Evolutionary conservation across 2,113 vertebrate genomes (phyloP).

Genomic region (Pseudopodoces humilis): DNA sequence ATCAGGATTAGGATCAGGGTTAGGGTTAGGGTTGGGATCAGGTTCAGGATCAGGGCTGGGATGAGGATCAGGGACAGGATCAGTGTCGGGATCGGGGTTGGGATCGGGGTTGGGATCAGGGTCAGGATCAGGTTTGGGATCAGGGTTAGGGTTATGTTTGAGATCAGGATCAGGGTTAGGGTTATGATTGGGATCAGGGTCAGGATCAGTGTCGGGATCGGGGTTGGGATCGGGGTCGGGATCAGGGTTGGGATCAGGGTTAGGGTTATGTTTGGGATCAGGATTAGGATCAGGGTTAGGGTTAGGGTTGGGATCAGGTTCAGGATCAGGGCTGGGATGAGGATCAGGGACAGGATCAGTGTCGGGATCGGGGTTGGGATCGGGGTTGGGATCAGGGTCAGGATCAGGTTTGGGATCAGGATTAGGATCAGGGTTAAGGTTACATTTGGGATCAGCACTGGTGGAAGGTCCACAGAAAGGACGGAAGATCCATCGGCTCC

Average conservation of each 20-base stretch:
- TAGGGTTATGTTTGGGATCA: background rate
- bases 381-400: fast-evolving
- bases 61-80: too few relatives aligned
- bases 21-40: fast-evolving
- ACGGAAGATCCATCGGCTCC: background rate
- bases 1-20: background rate
- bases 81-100: fast-evolving
- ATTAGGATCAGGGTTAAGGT: background rate
- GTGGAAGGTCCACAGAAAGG: background rate
- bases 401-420: too few relatives aligned
- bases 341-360: fast-evolving
- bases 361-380: too few relatives aligned
- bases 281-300: fast-evolving
- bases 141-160: fast-evolving
- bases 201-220: too few relatives aligned
- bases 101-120: fast-evolving
- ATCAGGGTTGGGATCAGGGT: background rate
- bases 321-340: fast-evolving
- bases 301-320: fast-evolving
- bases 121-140: fast-evolving
- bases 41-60: background rate
- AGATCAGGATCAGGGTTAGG: too few relatives aligned
- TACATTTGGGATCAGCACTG: background rate
- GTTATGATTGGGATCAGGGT: too few relatives aligned
- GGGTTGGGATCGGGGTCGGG: too few relatives aligned